Evolutionary conservation across 2,113 vertebrate genomes (phyloP).

Genomic region (Sturnus vulgaris): DNA sequence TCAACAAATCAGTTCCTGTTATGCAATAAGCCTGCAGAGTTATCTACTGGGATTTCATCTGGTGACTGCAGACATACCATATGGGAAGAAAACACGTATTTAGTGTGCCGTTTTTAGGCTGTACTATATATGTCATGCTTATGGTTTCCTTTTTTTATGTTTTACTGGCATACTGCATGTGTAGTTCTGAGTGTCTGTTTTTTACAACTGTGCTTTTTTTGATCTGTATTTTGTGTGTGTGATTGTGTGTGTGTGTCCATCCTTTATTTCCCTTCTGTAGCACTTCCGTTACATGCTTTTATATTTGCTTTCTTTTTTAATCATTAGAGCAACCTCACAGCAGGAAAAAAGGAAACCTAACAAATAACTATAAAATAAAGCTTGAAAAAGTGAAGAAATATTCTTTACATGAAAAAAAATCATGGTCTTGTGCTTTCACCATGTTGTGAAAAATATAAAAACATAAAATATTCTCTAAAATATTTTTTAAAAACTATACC

Average conservation of each 20-base stretch:
- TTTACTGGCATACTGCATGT: not conserved
- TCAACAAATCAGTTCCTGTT: constrained; percentile 52
- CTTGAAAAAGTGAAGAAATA: not conserved
- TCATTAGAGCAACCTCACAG: not conserved
- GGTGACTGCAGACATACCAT: not conserved
- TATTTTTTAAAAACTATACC: not conserved
- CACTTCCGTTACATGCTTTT: not conserved
- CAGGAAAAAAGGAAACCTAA: not conserved
- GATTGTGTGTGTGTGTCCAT: not conserved
- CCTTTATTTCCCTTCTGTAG: not conserved
- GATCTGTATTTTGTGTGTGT: not conserved
- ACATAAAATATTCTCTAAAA: not conserved
- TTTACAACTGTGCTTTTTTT: not conserved
- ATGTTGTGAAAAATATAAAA: too few relatives aligned
- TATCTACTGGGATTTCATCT: constrained; percentile 42
- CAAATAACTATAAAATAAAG: not conserved
- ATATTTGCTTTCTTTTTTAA: not conserved
- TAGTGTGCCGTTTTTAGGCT: not conserved
- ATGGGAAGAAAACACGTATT: not conserved
- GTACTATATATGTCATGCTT: not conserved
- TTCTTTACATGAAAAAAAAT: not conserved
- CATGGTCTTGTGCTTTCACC: not conserved
- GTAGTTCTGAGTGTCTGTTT: not conserved
- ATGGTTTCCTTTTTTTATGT: not conserved
- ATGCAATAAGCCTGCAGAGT: constrained; percentile 37